Evolutionary conservation across 1,140 invertebrate species (phyloP), one percentile per base, ranked within the genome.

Genomic region (Reticulitermes speratus): DNA sequence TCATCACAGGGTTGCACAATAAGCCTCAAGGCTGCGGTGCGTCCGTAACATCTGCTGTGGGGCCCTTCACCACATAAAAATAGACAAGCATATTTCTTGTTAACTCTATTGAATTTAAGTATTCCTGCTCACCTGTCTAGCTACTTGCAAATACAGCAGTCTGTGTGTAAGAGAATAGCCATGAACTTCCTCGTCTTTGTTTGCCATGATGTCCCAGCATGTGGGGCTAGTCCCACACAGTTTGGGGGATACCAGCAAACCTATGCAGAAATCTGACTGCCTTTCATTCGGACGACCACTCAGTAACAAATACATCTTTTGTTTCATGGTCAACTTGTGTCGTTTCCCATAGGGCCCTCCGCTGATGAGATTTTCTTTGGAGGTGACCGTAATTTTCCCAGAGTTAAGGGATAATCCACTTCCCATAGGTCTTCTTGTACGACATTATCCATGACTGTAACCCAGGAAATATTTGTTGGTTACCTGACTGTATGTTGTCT

Each of bases 151-250:
- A 38, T 89, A 88, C 9, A 91, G 87, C 25, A 91, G 82, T 88
- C 90, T 88, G 86, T 91, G 91, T 2, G 90, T 90, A 5, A 91
- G 88, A 45, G 91, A 89, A 88, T 91, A 91, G 55, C 90, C 91
- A 30, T 52, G 83, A 75, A 30, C n/a, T 75, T 75, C n/a, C 65
- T 75, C 65, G n/a, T 75, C 65, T 30, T 30, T 75, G n/a, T 30
- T 75, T 3, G 65, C 8, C 65, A 75, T 75, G 65, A 75, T 75
- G 25, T 75, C n/a, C 65, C 65, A 75, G n/a, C 65, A 75, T n/a
- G 25, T 30, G 65, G 25, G 25, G 25, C 65, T 75, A 0, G 65
- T 75, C n/a, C 65, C 65, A 30, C 65, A 75, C n/a, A n/a, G 25
- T 9, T 25, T n/a, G n/a, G 65, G 65, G 8, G 25, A 30, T 9